Percentiles rank a stretch among this genome's conserved stretches.
These are phyloP conservation scores for Anolis carolinensis DNA, from an alignment of 2,113 vertebrate genomes.

Conservation along the genomic window DNA sequence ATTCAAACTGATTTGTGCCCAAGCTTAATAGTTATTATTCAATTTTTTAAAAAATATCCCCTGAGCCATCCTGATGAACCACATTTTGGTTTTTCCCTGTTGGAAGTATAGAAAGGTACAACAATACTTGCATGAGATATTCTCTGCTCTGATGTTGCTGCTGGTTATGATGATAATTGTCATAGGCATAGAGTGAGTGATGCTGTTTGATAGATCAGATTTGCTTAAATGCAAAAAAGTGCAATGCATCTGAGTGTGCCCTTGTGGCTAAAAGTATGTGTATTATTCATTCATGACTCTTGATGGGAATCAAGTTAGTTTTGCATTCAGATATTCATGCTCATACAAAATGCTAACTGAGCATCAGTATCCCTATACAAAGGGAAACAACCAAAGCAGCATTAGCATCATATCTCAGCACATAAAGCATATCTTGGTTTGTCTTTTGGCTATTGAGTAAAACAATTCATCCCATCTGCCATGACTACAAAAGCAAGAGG, in stretches of 20 bases:
- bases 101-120: not conserved
- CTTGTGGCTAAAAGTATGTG: not conserved
- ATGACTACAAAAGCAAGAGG: not conserved
- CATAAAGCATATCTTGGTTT: not conserved
- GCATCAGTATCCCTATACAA: not conserved
- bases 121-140: not conserved
- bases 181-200: not conserved
- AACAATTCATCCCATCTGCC: not conserved
- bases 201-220: not conserved
- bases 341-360: not conserved
- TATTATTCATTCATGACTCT: not conserved
- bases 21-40: too few relatives aligned
- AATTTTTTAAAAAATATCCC: not conserved
- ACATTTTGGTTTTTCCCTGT: not conserved
- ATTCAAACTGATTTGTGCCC: too few relatives aligned
- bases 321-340: not conserved
- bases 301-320: not conserved
- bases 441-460: not conserved
- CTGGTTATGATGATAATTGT: not conserved
- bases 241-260: not conserved
- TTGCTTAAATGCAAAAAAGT: not conserved
- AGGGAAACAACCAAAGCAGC: not conserved
- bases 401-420: not conserved
- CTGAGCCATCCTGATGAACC: not conserved
- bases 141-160: not conserved